phyloP scores from a whole-genome alignment of 2,888 invertebrate genomes.

The Cabera pusaria region DNA sequence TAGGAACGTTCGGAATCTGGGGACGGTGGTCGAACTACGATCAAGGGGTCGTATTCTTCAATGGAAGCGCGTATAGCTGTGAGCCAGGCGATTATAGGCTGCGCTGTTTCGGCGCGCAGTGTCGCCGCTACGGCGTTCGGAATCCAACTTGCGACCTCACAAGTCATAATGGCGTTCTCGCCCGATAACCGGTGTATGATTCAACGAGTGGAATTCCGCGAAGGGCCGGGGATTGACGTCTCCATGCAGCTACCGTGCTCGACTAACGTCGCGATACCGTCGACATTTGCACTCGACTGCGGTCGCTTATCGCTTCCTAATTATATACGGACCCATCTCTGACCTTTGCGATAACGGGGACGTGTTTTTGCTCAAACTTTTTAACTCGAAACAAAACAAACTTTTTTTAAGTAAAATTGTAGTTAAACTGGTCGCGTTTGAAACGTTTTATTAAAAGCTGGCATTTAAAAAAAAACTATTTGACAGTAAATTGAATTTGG shows the following conservation, averaged over 20 bases:
- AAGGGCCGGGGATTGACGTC: constrained; percentile 61
- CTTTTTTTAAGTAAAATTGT: constrained; percentile 4
- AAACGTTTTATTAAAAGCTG: too few relatives aligned
- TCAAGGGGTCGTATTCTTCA: constrained; percentile 73
- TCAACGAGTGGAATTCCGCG: constrained; percentile 74
- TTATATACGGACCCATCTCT: constrained; percentile 48
- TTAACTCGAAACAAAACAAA: not conserved
- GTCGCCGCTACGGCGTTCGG: constrained; percentile 75
- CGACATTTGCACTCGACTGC: constrained; percentile 77
- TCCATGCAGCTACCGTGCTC: constrained; percentile 36
- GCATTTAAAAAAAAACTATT: too few relatives aligned
- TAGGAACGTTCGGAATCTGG: constrained; percentile 40
- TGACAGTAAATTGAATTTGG: too few relatives aligned
- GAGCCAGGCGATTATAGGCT: constrained; percentile 74
- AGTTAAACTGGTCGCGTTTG: constrained; percentile 11
- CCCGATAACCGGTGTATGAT: constrained; percentile 79
- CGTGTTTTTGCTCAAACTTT: constrained; percentile 22
- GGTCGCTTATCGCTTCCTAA: constrained; percentile 72
- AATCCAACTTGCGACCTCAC: constrained; percentile 78
- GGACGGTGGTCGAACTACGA: constrained; percentile 51
- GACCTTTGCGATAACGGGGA: constrained; percentile 52
- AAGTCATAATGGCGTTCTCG: constrained; percentile 51
- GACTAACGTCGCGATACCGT: constrained; percentile 42
- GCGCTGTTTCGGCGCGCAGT: constrained; percentile 64
- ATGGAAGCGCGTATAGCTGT: constrained; percentile 58